phyloP scores from a whole-genome alignment of 2,113 vertebrate genomes.

The Sinocyclocheilus anophthalmus region DNA sequence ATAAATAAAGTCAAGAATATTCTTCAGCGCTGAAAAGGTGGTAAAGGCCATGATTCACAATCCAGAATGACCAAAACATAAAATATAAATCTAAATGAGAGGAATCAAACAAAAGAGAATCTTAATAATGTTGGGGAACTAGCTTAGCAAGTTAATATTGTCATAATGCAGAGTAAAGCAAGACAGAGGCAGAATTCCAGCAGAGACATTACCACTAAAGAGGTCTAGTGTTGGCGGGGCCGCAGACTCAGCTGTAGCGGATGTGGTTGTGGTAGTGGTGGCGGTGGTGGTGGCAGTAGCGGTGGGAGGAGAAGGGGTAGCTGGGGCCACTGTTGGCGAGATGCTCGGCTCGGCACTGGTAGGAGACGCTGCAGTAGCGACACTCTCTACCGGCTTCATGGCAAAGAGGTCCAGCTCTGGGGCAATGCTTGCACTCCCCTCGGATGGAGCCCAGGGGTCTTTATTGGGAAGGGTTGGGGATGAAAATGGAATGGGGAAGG shows the following conservation, averaged over 20 bases:
- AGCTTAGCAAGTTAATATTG: conserved; percentile 51
- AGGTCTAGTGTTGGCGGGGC: conserved; percentile 93
- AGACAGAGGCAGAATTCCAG: conserved; percentile 56
- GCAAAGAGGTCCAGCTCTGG: conserved; percentile 98
- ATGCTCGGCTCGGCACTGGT: conserved; percentile 75
- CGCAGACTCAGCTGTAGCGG: conserved; percentile 74
- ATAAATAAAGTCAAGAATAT: not conserved
- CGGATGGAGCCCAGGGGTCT: conserved; percentile 98
- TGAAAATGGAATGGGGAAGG: conserved; percentile 27
- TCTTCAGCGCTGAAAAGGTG: conserved; percentile 53
- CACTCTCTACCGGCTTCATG: conserved; percentile 91
- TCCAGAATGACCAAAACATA: conserved; percentile 14
- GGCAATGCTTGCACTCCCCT: conserved; percentile 92
- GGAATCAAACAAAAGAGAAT: conserved; percentile 47
- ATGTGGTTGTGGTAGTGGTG: conserved; percentile 61
- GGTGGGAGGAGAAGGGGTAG: conserved; percentile 79
- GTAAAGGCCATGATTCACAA: conserved; percentile 66
- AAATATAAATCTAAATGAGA: conserved; percentile 51
- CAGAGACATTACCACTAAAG: conserved; percentile 94
- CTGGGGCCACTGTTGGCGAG: conserved; percentile 68
- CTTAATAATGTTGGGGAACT: conserved; percentile 57
- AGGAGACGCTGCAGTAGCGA: conserved; percentile 84
- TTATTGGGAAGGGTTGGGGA: conserved; percentile 76
- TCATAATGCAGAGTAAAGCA: conserved; percentile 47
- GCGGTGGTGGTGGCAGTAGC: conserved; percentile 80